phyloP scores from a whole-genome alignment of 2,888 invertebrate genomes.

The Plebejus argus region DNA sequence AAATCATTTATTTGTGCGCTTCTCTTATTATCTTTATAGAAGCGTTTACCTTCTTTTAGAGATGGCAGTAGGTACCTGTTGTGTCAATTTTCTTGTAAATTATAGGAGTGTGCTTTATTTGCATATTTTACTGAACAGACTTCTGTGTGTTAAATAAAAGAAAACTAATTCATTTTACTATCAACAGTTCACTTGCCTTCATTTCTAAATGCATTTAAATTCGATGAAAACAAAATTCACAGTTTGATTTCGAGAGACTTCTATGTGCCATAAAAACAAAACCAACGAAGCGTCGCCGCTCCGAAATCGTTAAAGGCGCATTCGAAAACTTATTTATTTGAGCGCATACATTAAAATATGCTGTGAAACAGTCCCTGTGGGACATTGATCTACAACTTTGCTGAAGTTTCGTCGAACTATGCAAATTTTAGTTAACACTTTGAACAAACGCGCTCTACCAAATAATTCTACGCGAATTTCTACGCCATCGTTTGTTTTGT shows the following conservation, averaged over 20 bases:
- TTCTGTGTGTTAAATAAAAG: no score
- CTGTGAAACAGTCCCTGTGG: slow-evolving; percentile 48
- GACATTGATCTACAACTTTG: slow-evolving; percentile 58
- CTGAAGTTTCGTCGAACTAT: slow-evolving; percentile 64
- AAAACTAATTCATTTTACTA: no score
- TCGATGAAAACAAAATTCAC: not conserved
- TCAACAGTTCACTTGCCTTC: not conserved
- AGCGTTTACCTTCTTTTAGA: no score
- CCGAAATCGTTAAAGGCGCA: slow-evolving; percentile 31
- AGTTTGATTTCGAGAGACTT: not conserved
- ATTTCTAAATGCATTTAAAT: not conserved
- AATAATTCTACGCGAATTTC: slow-evolving; percentile 48
- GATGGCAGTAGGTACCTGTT: no score
- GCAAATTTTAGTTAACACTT: slow-evolving; percentile 70
- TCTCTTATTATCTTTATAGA: no score
- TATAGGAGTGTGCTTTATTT: no score
- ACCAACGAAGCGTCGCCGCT: slow-evolving; percentile 3
- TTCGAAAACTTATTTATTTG: slow-evolving; percentile 42
- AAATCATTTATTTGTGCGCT: no score
- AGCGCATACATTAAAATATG: slow-evolving; percentile 49
- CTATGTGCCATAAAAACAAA: slow-evolving; percentile 21
- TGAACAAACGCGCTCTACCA: slow-evolving; percentile 59
- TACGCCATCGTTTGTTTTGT: slow-evolving; percentile 31
- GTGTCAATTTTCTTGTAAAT: no score
- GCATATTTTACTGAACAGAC: no score